Evolutionary conservation across 2,113 vertebrate genomes (phyloP).

Genomic region (Amblyornis subalaris): DNA sequence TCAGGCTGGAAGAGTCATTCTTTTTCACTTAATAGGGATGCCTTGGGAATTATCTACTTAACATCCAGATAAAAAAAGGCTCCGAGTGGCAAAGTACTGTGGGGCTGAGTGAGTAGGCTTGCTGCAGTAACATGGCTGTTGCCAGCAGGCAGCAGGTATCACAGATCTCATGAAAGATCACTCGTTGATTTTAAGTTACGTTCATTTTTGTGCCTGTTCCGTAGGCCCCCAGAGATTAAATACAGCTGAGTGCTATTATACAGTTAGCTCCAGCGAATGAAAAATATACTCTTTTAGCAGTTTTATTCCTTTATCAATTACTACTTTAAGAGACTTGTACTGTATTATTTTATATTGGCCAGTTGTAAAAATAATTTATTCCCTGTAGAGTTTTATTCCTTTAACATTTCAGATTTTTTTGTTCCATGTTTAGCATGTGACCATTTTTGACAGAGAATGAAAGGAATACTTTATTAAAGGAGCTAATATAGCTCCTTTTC

Average conservation of each 20-base stretch:
- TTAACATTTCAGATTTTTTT: slow-evolving; percentile 50
- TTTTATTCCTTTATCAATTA: slow-evolving; percentile 64
- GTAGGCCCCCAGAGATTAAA: slow-evolving; percentile 38
- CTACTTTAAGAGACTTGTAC: slow-evolving; percentile 44
- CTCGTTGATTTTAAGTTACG: not conserved
- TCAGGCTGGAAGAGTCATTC: not conserved
- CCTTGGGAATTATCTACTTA: not conserved
- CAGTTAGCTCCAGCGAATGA: slow-evolving; percentile 38
- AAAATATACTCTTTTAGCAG: slow-evolving; percentile 56
- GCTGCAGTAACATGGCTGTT: not conserved
- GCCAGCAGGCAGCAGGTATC: slow-evolving; percentile 22
- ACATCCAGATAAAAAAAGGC: not conserved
- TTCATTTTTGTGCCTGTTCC: slow-evolving; percentile 13
- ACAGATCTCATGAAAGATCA: slow-evolving; percentile 22
- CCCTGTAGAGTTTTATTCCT: slow-evolving; percentile 37
- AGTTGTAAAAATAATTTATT: slow-evolving; percentile 59
- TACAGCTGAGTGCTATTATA: slow-evolving; percentile 23
- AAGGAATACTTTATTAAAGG: not conserved
- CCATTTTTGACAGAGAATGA: not conserved
- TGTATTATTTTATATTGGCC: slow-evolving; percentile 62
- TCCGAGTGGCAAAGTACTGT: not conserved
- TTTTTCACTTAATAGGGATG: not conserved
- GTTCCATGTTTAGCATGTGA: slow-evolving; percentile 26
- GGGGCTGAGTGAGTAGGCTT: not conserved
- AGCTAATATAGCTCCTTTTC: not conserved